Conservation (phyloP, 2,797 vertebrate species). For the Eremophila alpestris region DNA sequence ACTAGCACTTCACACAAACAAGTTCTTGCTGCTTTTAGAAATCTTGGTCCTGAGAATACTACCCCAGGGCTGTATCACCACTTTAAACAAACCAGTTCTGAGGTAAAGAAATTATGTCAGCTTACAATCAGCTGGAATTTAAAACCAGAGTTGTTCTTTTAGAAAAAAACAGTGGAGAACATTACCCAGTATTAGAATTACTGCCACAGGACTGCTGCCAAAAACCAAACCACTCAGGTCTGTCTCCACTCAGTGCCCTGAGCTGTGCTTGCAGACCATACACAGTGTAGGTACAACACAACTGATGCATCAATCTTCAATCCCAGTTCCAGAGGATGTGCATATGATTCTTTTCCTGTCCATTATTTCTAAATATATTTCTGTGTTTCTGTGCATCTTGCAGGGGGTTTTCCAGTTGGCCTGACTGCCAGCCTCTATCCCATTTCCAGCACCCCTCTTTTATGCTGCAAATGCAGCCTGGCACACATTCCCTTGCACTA, state of each 20-base stretch:
- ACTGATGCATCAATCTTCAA: background rate
- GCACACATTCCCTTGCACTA: background rate
- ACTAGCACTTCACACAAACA: background rate
- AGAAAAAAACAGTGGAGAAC: background rate
- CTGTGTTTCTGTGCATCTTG: background rate
- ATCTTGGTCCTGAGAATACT: background rate
- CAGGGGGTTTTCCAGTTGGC: background rate
- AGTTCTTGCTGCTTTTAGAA: background rate
- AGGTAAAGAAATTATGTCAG: background rate
- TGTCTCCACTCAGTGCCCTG: background rate
- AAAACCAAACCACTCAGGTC: fast-evolving
- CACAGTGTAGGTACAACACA: background rate
- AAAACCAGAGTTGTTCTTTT: background rate
- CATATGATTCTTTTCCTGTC: background rate
- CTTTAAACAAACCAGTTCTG: background rate
- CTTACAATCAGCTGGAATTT: background rate
- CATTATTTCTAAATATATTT: background rate
- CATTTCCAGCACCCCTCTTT: background rate
- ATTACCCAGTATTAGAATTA: background rate
- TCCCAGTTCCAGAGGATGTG: background rate
- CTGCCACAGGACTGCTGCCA: background rate
- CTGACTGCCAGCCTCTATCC: background rate
- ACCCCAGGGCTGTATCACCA: background rate
- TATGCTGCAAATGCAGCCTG: background rate
- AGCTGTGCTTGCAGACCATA: background rate